These are phyloP conservation scores for Neodiprion fabricii DNA, from an alignment of 1,140 invertebrate species.

Conservation along the genomic window DNA sequence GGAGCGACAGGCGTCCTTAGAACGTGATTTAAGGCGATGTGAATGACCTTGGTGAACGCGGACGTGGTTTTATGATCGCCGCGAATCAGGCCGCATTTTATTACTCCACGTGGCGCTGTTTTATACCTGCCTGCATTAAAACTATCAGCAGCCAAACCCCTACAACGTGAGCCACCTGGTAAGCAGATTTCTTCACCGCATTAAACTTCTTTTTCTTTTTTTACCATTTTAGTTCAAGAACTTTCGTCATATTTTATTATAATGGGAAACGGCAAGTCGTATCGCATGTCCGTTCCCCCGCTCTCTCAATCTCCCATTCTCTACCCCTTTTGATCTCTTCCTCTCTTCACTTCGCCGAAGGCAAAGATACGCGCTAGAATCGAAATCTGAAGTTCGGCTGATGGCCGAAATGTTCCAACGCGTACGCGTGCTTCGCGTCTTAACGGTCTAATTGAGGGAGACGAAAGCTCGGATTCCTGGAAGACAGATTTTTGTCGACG, in stretches of 20 bases:
- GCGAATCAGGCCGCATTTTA: background rate
- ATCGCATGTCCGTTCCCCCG: background rate
- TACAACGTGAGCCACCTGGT: background rate
- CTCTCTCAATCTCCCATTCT: background rate
- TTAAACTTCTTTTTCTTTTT: no score
- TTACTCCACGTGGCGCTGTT: background rate
- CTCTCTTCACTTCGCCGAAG: background rate
- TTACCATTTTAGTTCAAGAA: no score
- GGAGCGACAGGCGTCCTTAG: background rate
- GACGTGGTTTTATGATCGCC: background rate
- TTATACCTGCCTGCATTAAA: background rate
- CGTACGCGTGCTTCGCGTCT: background rate
- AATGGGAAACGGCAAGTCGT: background rate
- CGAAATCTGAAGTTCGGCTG: background rate
- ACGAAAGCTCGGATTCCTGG: background rate
- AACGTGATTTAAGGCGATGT: background rate
- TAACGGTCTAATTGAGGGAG: constrained; percentile 4
- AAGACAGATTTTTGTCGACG: background rate
- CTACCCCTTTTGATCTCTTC: background rate
- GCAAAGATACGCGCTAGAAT: background rate
- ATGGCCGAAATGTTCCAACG: constrained; percentile 1
- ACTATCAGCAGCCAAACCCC: background rate
- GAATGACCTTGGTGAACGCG: background rate
- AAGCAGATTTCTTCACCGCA: no score
- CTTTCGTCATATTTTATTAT: background rate